Percentiles rank a stretch among this genome's conserved stretches.
Evolutionary conservation across 2,113 vertebrate genomes (phyloP).

Genomic region (Crotalus viridis): DNA sequence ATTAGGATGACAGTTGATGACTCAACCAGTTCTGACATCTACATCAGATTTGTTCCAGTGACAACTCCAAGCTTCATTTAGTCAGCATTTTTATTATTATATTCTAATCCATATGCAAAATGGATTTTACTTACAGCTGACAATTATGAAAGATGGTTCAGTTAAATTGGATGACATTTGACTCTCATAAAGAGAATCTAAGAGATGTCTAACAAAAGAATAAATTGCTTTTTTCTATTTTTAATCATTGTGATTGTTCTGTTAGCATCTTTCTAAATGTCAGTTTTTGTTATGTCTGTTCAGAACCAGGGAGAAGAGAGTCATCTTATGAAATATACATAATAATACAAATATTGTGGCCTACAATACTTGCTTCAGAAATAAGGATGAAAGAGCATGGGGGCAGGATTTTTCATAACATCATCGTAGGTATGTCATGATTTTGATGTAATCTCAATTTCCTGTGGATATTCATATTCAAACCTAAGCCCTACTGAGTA

Average conservation of each 20-base stretch:
- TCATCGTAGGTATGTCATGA: not conserved
- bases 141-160: not conserved
- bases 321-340: not conserved
- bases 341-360: not conserved
- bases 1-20: not conserved
- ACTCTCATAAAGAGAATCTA: not conserved
- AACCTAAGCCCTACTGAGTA: not conserved
- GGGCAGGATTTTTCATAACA: not conserved
- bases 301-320: not conserved
- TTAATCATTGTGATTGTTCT: not conserved
- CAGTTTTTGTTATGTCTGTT: not conserved
- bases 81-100: not conserved
- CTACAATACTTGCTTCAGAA: not conserved
- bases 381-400: not conserved
- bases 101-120: not conserved
- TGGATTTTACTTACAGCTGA: not conserved
- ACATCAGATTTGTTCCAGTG: not conserved
- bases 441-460: not conserved
- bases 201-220: not conserved
- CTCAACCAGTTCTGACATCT: not conserved
- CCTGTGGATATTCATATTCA: not conserved
- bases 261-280: not conserved
- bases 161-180: not conserved
- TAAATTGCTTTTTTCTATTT: not conserved
- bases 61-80: constrained; percentile 2